These are phyloP conservation scores for Mormyrops boulengeri DNA, from an alignment of 2,797 vertebrate species.

Conservation along the genomic window DNA sequence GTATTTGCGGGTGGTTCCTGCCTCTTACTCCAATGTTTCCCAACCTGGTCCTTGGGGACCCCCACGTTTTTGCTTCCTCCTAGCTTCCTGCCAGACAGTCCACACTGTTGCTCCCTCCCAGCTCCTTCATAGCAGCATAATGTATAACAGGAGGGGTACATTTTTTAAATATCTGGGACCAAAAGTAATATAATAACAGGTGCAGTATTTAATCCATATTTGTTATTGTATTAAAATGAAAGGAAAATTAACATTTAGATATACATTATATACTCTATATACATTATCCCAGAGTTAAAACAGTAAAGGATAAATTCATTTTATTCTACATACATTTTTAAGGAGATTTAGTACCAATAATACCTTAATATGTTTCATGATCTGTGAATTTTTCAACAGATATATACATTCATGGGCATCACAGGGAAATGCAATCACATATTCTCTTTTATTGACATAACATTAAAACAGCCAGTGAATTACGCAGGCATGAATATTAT, in stretches of 20 bases:
- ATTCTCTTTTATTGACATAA: slow-evolving; percentile 15
- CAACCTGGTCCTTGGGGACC: neutral
- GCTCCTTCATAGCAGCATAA: neutral
- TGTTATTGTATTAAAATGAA: neutral
- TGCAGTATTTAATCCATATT: neutral
- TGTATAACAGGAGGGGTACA: neutral
- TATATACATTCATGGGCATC: neutral
- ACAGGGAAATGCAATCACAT: neutral
- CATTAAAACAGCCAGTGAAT: slow-evolving; percentile 17
- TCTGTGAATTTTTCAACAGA: neutral
- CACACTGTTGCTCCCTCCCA: neutral
- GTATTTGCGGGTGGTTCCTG: neutral
- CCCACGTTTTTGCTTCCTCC: neutral
- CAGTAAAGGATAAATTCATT: too few relatives aligned
- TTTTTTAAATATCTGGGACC: neutral
- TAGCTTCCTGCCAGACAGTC: neutral
- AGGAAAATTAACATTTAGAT: neutral
- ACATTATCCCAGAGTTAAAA: neutral
- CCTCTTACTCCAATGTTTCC: neutral
- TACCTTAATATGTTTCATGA: neutral
- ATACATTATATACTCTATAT: neutral
- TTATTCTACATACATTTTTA: neutral
- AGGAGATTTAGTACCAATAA: neutral
- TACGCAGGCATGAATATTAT: slow-evolving; percentile 15
- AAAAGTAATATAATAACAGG: neutral